Evolutionary conservation across 2,113 vertebrate genomes (phyloP).

Genomic region (Turdus rufiventris): DNA sequence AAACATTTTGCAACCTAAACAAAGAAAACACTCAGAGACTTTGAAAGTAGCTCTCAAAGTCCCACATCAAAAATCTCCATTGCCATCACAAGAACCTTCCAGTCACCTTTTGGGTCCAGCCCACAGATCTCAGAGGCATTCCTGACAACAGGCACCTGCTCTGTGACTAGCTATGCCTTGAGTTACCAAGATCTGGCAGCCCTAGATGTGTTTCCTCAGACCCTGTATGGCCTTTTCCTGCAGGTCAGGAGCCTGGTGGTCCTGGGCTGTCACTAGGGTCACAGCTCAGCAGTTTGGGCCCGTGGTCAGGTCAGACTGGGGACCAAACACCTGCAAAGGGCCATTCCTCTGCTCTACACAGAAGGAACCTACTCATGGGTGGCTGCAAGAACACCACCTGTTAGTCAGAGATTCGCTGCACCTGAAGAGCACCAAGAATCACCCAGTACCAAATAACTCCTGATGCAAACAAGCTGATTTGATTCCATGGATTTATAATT

Average conservation of each 20-base stretch:
- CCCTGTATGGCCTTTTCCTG: fast-evolving
- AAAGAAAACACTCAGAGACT: neutral
- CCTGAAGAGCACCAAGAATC: neutral
- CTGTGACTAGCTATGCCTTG: neutral
- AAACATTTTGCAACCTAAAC: neutral
- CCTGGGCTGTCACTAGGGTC: neutral
- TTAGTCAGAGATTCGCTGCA: neutral
- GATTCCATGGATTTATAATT: neutral
- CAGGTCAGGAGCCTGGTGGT: neutral
- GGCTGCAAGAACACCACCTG: neutral
- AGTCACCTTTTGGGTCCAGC: neutral
- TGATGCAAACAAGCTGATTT: neutral
- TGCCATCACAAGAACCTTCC: neutral
- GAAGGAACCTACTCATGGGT: fast-evolving
- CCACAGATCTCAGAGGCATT: neutral
- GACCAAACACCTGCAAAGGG: neutral
- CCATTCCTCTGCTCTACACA: fast-evolving
- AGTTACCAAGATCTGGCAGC: neutral
- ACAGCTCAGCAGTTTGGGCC: neutral
- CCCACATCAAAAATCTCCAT: neutral
- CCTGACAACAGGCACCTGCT: neutral
- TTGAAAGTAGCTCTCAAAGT: neutral
- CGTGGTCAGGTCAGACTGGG: neutral
- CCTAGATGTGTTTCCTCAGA: neutral
- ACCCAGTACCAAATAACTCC: neutral